These are phyloP conservation scores for Nycticryphes semicollaris DNA, from an alignment of 2,113 vertebrate species.

Conservation along the genomic window DNA sequence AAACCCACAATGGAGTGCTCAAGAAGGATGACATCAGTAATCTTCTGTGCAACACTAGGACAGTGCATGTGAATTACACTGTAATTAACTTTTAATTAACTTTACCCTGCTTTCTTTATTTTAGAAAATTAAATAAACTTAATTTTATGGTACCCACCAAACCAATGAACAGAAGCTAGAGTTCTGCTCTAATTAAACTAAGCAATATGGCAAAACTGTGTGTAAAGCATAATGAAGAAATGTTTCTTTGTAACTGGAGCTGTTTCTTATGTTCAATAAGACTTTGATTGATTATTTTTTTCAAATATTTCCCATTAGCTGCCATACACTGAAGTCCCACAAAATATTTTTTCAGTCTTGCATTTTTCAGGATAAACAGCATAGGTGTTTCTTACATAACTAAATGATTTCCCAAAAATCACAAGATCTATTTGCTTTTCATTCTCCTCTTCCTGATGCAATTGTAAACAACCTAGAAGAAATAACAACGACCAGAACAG, in stretches of 20 bases:
- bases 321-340: background rate
- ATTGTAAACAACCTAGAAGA: background rate
- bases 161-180: constrained; percentile 67
- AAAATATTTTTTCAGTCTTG: constrained; percentile 25
- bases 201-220: constrained; percentile 64
- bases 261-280: constrained; percentile 53
- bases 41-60: constrained; percentile 63
- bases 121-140: constrained; percentile 82
- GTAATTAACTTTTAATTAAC: constrained; percentile 80
- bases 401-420: constrained; percentile 33
- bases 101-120: constrained; percentile 74
- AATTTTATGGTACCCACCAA: constrained; percentile 69
- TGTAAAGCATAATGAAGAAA: constrained; percentile 64
- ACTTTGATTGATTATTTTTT: constrained; percentile 47
- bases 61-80: constrained; percentile 60
- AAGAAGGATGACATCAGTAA: constrained; percentile 57
- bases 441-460: background rate
- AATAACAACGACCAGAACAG: background rate
- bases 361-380: background rate
- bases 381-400: background rate
- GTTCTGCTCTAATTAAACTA: constrained; percentile 71
- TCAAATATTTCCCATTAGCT: constrained; percentile 6
- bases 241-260: constrained; percentile 31
- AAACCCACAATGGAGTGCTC: background rate
- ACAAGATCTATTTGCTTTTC: background rate